A percentile compares a stretch with the other conserved stretches of the same genome.
These are phyloP conservation scores for Lypha dubia DNA, from an alignment of 2,888 invertebrate genomes.

Conservation along the genomic window DNA sequence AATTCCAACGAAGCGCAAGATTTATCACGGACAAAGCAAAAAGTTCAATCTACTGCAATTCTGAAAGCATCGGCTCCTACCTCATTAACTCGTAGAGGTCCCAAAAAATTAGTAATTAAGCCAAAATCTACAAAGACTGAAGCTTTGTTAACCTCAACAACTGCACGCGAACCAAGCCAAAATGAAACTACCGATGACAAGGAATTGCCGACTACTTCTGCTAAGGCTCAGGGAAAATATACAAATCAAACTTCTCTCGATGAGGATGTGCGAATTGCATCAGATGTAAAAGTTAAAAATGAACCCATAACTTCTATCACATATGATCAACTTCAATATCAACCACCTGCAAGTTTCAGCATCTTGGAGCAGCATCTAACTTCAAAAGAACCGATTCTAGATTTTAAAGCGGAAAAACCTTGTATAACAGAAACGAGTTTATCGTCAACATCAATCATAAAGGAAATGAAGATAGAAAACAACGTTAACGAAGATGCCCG, in stretches of 20 bases:
- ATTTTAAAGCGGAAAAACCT: conserved; percentile 69
- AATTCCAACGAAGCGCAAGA: conserved; percentile 75
- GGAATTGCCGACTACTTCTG: conserved; percentile 73
- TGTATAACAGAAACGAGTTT: conserved; percentile 60
- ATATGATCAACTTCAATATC: conserved; percentile 61
- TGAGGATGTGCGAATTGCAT: conserved; percentile 45
- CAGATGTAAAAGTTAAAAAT: conserved; percentile 75
- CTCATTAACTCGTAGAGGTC: conserved; percentile 77
- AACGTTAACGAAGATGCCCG: conserved; percentile 79
- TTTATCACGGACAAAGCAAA: conserved; percentile 71
- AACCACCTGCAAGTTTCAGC: conserved; percentile 72
- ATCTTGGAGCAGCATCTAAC: conserved; percentile 80
- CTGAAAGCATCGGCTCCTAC: conserved; percentile 27
- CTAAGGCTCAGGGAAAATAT: conserved; percentile 58
- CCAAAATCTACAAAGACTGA: conserved; percentile 78
- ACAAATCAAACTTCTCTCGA: conserved; percentile 19
- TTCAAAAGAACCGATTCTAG: conserved; percentile 64
- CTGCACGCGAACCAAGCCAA: conserved; percentile 35
- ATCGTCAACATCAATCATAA: conserved; percentile 45
- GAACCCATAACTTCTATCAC: conserved; percentile 73
- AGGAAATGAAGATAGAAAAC: conserved; percentile 64
- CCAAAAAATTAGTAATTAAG: conserved; percentile 80
- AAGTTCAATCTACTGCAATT: conserved; percentile 16
- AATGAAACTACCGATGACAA: conserved; percentile 60
- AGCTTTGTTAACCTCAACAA: conserved; percentile 58